Conservation (phyloP, 2,888 invertebrate species). For the Volucella inanis region DNA sequence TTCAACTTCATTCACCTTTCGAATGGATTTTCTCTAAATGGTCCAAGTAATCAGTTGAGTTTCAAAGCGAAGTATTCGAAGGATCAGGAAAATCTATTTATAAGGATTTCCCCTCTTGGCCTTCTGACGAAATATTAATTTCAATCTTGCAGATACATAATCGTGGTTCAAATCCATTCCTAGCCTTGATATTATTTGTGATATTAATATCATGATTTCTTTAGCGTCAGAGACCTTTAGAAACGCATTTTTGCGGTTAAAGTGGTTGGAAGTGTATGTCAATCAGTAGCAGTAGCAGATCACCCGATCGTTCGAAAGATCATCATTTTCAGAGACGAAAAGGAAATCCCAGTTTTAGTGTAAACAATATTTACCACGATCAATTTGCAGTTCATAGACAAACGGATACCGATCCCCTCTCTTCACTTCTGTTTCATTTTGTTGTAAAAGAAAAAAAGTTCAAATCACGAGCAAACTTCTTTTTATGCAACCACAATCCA, state of each 20-base stretch:
- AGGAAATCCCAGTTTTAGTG: background rate
- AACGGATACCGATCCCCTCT: constrained; percentile 35
- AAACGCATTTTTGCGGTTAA: constrained; percentile 33
- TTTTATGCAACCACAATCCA: constrained; percentile 61
- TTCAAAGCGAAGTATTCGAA: background rate
- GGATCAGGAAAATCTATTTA: constrained; percentile 8
- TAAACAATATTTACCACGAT: constrained; percentile 54
- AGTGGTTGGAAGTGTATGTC: constrained; percentile 39
- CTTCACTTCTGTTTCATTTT: constrained; percentile 54
- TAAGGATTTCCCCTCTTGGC: constrained; percentile 29
- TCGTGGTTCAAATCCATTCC: constrained; percentile 51
- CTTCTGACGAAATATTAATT: constrained; percentile 68
- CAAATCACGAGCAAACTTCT: constrained; percentile 46
- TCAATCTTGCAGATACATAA: constrained; percentile 30
- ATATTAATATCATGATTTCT: constrained; percentile 17
- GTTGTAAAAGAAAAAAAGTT: constrained; percentile 49
- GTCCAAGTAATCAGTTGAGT: too few species aligned
- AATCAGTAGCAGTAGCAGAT: constrained; percentile 27
- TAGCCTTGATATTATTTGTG: constrained; percentile 36
- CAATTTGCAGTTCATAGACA: constrained; percentile 48
- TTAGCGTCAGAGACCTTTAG: constrained; percentile 46
- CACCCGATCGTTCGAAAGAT: constrained; percentile 42
- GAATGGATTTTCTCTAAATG: too few species aligned
- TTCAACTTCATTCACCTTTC: too few species aligned
- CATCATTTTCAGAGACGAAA: background rate